Evolutionary conservation across 2,113 vertebrate genomes (phyloP), one percentile per base, ranked within the genome.

Genomic region (Ramphastos sulfuratus): DNA sequence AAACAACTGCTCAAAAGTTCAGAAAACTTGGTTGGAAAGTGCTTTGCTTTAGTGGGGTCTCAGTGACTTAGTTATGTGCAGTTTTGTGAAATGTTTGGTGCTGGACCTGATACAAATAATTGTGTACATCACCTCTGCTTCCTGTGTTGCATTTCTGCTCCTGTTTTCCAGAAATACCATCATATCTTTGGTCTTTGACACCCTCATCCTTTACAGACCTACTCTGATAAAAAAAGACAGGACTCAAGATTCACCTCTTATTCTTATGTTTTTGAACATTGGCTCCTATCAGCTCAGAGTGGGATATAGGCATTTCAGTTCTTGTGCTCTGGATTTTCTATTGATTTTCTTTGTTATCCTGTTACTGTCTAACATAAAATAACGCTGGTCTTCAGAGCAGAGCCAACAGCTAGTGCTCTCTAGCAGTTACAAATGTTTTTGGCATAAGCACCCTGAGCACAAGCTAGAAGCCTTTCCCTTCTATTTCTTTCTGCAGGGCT

Each of bases 41-140:
- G 59, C 63, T 90, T 28, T 95, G n/a, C 59, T 83, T 95, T 83
- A 89, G 35, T 35, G 76, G 48, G 9, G 7, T 82, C 30, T 87
- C 52, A 58, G 0, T 42, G 31, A 25, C 12, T 64, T 12, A 10
- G 23, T 48, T 25, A 75, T 80, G 42, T 66, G 50, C 16, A 70
- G 28, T 44, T 73, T 39, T 3, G 10, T 64, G 10, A 75, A 73
- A 46, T 61, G 1, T 76, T 73, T 74, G 65, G 31, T 59, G 20
- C 12, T 66, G 33, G 55, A 81, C 30, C 16, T 7, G 20, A 55
- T 52, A 66, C 12, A 88, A 58, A 63, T 73, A 78, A 59, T 8
- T 46, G 5, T 23, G 35, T 15, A 20, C 15, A 35, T 37, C 15
- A 30, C 4, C 18, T 80, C 28, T 77, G 24, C 8, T 77, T 80